Conservation (phyloP, 2,113 vertebrate genomes). For the Desmodus rotundus region DNA sequence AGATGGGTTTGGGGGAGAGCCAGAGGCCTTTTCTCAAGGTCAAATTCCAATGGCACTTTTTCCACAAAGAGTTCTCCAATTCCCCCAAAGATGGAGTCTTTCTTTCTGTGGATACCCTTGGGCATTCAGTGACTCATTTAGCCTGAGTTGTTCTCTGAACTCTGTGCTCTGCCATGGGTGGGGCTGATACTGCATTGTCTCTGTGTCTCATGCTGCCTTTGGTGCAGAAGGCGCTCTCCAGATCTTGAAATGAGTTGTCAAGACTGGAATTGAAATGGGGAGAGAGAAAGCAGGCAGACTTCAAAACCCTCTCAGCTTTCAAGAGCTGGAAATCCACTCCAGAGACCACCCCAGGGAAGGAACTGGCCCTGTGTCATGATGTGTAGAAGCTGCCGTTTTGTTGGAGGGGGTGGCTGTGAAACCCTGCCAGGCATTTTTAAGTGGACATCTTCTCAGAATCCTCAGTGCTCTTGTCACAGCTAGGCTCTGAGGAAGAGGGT, state of each 20-base stretch:
- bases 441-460: neutral
- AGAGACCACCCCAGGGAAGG: neutral
- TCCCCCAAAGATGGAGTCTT: neutral
- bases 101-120: neutral
- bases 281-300: neutral
- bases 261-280: neutral
- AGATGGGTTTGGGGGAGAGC: neutral
- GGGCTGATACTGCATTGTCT: neutral
- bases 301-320: neutral
- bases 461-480: neutral
- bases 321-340: neutral
- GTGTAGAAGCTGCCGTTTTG: neutral
- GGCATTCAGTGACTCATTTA: neutral
- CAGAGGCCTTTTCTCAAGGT: neutral
- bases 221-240: neutral
- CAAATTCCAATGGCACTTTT: neutral
- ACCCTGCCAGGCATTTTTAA: neutral
- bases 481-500: neutral
- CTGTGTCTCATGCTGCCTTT: neutral
- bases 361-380: neutral
- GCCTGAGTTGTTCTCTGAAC: neutral
- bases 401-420: neutral
- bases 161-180: neutral
- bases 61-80: neutral
- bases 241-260: neutral